Conservation (phyloP, 2,113 vertebrate genomes). For the Atractosteus spatula region DNA sequence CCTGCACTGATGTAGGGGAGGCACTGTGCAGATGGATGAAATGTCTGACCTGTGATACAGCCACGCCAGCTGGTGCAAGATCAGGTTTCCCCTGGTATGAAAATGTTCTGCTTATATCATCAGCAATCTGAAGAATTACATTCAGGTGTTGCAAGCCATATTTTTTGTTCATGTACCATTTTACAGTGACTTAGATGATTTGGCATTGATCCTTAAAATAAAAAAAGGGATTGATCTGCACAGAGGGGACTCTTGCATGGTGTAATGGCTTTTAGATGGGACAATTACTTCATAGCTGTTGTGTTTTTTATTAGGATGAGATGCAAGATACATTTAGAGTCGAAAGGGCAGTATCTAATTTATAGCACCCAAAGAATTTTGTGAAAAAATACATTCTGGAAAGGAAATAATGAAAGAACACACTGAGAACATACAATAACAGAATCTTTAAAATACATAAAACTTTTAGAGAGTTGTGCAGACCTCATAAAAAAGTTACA, state of each 20-base stretch:
- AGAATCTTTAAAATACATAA: too few species aligned
- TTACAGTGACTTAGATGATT: constrained; percentile 24
- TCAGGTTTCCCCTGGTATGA: constrained; percentile 49
- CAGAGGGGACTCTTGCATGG: neutral
- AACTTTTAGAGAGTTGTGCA: too few species aligned
- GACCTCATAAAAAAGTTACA: too few species aligned
- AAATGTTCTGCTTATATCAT: constrained; percentile 37
- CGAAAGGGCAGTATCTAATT: neutral
- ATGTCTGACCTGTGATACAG: constrained; percentile 45
- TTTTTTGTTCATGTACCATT: constrained; percentile 32
- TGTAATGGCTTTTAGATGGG: constrained; percentile 8
- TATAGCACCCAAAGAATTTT: neutral
- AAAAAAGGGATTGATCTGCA: constrained; percentile 19
- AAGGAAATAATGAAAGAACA: too few species aligned
- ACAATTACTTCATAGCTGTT: constrained; percentile 3
- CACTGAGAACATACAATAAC: too few species aligned
- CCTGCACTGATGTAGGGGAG: constrained; percentile 46
- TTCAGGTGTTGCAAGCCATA: constrained; percentile 55
- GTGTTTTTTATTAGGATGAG: neutral
- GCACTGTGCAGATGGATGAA: constrained; percentile 44
- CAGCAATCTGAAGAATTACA: constrained; percentile 52
- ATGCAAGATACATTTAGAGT: neutral
- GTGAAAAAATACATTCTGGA: neutral
- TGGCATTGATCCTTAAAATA: constrained; percentile 15
- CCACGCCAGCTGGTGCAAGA: constrained; percentile 52